A percentile compares a stretch with the other conserved stretches of the same genome.
phyloP scores from a whole-genome alignment of 2,797 vertebrate species.

The Enteromius radiatus region DNA sequence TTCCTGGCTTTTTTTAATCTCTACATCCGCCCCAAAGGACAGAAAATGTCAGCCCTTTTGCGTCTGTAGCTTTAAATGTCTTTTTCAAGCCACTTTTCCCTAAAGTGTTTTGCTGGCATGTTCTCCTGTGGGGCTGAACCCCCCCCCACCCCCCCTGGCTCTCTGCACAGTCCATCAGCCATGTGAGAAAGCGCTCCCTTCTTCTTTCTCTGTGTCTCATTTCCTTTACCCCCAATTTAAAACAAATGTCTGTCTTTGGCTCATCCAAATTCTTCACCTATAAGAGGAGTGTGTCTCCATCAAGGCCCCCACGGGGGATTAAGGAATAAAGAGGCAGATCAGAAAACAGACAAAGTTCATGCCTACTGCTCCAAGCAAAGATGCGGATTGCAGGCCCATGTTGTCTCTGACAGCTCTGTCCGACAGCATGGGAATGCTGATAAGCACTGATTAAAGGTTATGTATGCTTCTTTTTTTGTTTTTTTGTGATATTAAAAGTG shows the following conservation, averaged over 20 bases:
- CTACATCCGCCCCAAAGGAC: slow-evolving; percentile 20
- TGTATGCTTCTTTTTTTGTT: neutral
- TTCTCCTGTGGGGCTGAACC: slow-evolving; percentile 16
- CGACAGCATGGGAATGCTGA: slow-evolving; percentile 4
- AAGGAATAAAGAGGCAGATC: slow-evolving; percentile 49
- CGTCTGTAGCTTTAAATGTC: slow-evolving; percentile 47
- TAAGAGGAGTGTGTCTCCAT: slow-evolving; percentile 36
- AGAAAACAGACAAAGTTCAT: slow-evolving; percentile 25
- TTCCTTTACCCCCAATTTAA: slow-evolving; percentile 34
- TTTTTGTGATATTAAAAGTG: slow-evolving; percentile 16
- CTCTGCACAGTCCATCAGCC: slow-evolving; percentile 21
- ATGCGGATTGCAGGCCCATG: neutral
- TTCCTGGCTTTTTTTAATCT: slow-evolving; percentile 44
- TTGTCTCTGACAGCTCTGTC: slow-evolving; percentile 10
- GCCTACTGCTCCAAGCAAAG: neutral
- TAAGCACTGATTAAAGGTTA: neutral
- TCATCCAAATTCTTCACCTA: slow-evolving; percentile 42
- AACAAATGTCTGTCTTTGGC: slow-evolving; percentile 45
- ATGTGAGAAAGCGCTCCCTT: slow-evolving; percentile 30
- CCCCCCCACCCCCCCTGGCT: neutral
- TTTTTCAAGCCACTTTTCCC: slow-evolving; percentile 46
- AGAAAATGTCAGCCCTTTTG: slow-evolving; percentile 53
- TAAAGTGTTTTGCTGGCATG: slow-evolving; percentile 14
- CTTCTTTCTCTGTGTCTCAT: neutral
- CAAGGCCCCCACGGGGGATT: slow-evolving; percentile 22